A percentile compares a stretch with the other conserved stretches of the same genome.
Evolutionary conservation across 53 echinoderm and acorn worm genomes (phyloP).

Genomic region (Zoroaster sp.): DNA sequence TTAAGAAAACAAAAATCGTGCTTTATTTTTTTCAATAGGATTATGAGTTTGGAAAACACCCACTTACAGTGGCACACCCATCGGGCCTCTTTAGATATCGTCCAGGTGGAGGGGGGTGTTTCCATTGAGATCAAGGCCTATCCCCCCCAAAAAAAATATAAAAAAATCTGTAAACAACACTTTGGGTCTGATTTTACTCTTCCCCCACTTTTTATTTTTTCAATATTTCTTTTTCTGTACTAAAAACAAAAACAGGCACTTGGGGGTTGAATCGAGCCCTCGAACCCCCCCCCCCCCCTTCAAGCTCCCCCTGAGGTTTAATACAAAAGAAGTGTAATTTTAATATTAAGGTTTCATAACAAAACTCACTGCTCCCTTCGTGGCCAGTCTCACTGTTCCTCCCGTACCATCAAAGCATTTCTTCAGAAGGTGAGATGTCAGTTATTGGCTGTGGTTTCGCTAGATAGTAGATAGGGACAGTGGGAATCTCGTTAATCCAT

Average conservation of each 20-base stretch:
- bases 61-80: not conserved
- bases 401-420: not conserved
- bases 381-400: not conserved
- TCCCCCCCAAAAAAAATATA: too few species aligned
- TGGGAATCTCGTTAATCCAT: too few species aligned
- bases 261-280: too few species aligned
- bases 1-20: not conserved
- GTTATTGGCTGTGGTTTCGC: not conserved
- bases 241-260: too few species aligned
- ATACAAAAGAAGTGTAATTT: not conserved
- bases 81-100: not conserved
- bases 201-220: too few species aligned
- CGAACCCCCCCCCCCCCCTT: too few species aligned
- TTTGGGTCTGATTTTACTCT: too few species aligned
- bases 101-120: not conserved
- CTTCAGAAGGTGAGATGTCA: constrained; percentile 2
- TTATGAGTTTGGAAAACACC: not conserved
- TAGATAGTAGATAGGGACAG: too few species aligned
- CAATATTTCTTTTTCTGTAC: too few species aligned
- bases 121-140: too few species aligned
- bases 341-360: not conserved
- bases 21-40: not conserved
- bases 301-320: too few species aligned
- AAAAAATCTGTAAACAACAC: too few species aligned
- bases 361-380: not conserved